Conservation (phyloP, 2,797 vertebrate genomes). For the Todus mexicanus region DNA sequence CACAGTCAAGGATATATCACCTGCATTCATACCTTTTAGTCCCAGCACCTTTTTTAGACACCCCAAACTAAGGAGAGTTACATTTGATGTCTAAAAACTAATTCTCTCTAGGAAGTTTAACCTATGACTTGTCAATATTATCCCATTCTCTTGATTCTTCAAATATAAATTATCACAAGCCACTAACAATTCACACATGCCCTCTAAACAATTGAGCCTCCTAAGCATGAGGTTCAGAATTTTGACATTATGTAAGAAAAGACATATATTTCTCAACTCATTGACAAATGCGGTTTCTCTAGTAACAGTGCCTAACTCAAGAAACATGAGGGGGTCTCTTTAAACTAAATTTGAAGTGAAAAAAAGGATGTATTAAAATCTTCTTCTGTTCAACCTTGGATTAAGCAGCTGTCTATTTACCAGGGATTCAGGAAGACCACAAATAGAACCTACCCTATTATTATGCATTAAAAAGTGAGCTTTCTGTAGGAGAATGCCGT, state of each 20-base stretch:
- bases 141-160: background rate
- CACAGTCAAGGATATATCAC: background rate
- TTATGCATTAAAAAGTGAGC: conserved; percentile 8
- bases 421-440: background rate
- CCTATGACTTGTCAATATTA: background rate
- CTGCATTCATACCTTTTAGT: background rate
- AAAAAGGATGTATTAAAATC: background rate
- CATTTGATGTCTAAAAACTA: background rate
- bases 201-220: background rate
- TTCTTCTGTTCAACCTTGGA: background rate
- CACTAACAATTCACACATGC: background rate
- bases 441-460: background rate
- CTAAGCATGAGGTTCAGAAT: background rate
- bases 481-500: background rate
- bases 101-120: background rate
- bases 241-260: background rate
- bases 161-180: background rate
- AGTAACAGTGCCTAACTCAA: background rate
- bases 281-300: background rate
- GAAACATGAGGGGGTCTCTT: background rate
- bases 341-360: background rate
- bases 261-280: background rate
- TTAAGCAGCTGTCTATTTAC: background rate
- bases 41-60: background rate
- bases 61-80: background rate